Conservation (phyloP, 2,113 vertebrate species). For the Arvicanthis niloticus region DNA sequence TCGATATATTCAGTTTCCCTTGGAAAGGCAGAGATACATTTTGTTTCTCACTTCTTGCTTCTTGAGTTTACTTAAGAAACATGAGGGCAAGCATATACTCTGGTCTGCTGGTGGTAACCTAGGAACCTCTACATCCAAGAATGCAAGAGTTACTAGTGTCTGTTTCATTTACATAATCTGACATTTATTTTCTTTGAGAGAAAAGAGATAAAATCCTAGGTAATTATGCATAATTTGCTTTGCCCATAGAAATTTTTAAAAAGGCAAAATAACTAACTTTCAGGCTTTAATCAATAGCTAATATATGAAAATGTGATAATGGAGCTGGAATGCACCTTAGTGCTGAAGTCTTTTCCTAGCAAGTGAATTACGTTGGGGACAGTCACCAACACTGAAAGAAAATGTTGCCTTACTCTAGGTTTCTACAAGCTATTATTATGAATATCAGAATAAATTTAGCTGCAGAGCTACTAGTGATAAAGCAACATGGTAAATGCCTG, state of each 20-base stretch:
- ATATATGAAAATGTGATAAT: neutral
- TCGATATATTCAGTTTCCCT: neutral
- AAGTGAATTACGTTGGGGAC: neutral
- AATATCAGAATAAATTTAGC: neutral
- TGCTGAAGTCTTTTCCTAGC: neutral
- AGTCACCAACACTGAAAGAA: neutral
- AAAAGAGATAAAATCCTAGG: neutral
- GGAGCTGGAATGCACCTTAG: neutral
- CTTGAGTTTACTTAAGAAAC: neutral
- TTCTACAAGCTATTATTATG: neutral
- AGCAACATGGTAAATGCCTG: neutral
- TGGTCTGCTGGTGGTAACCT: too few relatives aligned
- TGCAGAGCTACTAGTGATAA: neutral
- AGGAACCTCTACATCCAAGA: rapidly evolving
- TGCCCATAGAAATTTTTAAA: neutral
- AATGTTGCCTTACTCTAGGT: neutral
- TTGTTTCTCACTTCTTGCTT: neutral
- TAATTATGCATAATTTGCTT: neutral
- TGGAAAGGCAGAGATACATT: neutral
- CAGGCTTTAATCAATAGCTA: neutral
- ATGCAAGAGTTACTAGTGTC: too few relatives aligned
- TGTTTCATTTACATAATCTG: neutral
- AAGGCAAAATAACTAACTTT: neutral
- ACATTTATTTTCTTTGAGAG: neutral
- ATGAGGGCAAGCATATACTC: neutral